Evolutionary conservation across 2,113 vertebrate species (phyloP).

Genomic region (Trichomycterus rosablanca): DNA sequence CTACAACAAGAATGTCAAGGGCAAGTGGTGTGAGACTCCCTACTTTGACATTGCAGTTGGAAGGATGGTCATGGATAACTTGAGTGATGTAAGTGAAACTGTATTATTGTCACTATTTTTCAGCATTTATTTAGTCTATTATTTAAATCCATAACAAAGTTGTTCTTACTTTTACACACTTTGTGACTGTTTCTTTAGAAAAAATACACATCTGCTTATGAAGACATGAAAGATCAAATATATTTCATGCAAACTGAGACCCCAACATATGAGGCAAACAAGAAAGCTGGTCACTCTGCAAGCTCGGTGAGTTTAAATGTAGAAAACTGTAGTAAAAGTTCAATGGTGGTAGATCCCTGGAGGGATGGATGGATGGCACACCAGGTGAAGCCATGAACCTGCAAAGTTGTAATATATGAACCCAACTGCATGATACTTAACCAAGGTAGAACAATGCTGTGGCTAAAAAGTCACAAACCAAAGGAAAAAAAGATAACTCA

Average conservation of each 20-base stretch:
- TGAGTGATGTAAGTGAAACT: constrained; percentile 87
- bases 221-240: constrained; percentile 89
- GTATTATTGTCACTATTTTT: neutral
- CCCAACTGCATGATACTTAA: too few species aligned
- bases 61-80: constrained; percentile 85
- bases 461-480: too few species aligned
- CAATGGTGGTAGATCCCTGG: too few species aligned
- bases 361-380: too few species aligned
- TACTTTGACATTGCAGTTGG: constrained; percentile 88
- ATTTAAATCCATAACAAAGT: constrained; percentile 2
- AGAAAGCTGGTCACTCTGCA: constrained; percentile 71
- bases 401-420: too few species aligned
- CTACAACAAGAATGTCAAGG: constrained; percentile 89
- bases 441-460: too few species aligned
- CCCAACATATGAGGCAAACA: constrained; percentile 83
- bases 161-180: neutral
- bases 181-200: constrained; percentile 64
- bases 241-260: constrained; percentile 97
- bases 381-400: too few species aligned
- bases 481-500: too few species aligned
- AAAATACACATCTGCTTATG: constrained; percentile 84
- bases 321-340: too few species aligned
- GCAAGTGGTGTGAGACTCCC: constrained; percentile 94
- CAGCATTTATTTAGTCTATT: neutral
- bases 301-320: constrained; percentile 73